Percentiles rank a stretch among this genome's conserved stretches.
Conservation (phyloP, 2,113 vertebrate genomes). For the Ochotona princeps region DNA sequence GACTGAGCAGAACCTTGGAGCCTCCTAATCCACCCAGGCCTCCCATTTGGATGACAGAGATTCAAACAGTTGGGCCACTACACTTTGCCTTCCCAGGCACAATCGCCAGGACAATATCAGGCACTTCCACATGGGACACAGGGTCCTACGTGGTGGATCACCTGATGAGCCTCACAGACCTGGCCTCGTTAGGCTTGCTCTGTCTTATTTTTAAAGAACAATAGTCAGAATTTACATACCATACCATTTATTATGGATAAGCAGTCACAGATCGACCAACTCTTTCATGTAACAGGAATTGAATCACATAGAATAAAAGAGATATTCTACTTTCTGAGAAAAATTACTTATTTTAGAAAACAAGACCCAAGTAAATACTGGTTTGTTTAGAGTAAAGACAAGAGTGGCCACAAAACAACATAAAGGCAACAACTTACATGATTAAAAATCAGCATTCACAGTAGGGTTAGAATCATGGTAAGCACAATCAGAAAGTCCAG, state of each 20-base stretch:
- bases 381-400: not conserved
- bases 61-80: too few relatives aligned
- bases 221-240: not conserved
- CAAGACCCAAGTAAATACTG: not conserved
- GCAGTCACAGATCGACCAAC: not conserved
- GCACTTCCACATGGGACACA: too few relatives aligned
- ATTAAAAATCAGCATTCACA: not conserved
- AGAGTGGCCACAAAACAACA: not conserved
- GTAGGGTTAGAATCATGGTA: not conserved
- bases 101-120: too few relatives aligned
- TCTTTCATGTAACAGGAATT: not conserved
- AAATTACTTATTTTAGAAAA: constrained; percentile 23
- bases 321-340: constrained; percentile 25
- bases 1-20: too few relatives aligned
- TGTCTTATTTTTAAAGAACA: not conserved
- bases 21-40: too few relatives aligned
- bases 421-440: not conserved
- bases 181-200: too few relatives aligned
- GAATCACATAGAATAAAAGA: not conserved
- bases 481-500: not conserved
- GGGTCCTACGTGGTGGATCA: too few relatives aligned
- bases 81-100: too few relatives aligned
- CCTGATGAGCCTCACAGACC: too few relatives aligned
- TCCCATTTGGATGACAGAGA: too few relatives aligned
- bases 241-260: constrained; percentile 40